A percentile compares a stretch with the other conserved stretches of the same genome.
Evolutionary conservation across 2,797 vertebrate genomes (phyloP).

Genomic region (Apogon hyalosoma): DNA sequence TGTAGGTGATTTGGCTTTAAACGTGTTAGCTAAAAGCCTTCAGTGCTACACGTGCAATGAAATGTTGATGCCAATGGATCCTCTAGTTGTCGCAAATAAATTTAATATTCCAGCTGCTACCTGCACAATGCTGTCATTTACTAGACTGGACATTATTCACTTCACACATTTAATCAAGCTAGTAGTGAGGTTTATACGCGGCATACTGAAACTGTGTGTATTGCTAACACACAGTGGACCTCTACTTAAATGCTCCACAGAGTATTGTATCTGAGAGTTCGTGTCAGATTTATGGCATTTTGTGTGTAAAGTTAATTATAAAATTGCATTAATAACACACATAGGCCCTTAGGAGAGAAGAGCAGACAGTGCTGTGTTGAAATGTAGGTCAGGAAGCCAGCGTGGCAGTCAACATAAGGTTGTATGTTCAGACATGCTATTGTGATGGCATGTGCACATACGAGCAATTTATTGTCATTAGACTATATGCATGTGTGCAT

Average conservation of each 20-base stretch:
- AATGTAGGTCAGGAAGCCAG: conserved; percentile 74
- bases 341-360: conserved; percentile 45
- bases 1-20: neutral
- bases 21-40: neutral
- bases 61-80: conserved; percentile 32
- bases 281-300: conserved; percentile 59
- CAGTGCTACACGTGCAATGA: conserved; percentile 11
- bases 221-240: conserved; percentile 10
- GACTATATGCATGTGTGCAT: conserved; percentile 25
- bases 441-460: neutral
- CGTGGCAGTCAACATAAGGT: conserved; percentile 54
- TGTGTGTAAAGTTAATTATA: conserved; percentile 61
- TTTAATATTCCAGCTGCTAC: conserved; percentile 40
- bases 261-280: conserved; percentile 21
- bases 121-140: conserved; percentile 27
- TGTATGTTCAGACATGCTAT: conserved; percentile 10
- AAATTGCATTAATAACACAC: conserved; percentile 62
- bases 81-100: conserved; percentile 27
- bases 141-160: conserved; percentile 37
- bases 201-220: conserved; percentile 1
- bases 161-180: conserved; percentile 49
- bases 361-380: conserved; percentile 64
- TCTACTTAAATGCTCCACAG: conserved; percentile 9
- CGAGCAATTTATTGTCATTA: conserved; percentile 4
- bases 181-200: conserved; percentile 25